These are phyloP conservation scores for Syndactyla subalaris DNA, from an alignment of 2,797 vertebrate species.

Conservation along the genomic window DNA sequence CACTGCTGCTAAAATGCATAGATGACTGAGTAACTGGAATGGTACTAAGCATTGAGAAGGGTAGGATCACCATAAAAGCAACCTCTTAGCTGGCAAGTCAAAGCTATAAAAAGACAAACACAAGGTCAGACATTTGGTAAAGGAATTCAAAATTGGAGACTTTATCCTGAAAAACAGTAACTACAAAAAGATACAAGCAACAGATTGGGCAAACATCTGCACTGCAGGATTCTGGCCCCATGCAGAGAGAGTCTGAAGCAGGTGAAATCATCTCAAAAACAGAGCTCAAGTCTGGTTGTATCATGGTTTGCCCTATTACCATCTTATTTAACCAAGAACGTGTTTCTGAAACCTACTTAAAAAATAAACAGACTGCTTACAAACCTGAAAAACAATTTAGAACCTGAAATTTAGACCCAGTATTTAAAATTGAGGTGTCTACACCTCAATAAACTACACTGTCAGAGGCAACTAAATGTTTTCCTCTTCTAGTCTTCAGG, in stretches of 20 bases:
- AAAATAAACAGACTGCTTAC: neutral
- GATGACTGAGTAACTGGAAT: neutral
- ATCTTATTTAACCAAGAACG: neutral
- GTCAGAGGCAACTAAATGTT: neutral
- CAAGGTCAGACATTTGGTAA: neutral
- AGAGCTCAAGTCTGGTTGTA: neutral
- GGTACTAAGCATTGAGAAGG: neutral
- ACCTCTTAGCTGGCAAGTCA: neutral
- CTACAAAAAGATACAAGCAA: neutral
- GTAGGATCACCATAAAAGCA: neutral
- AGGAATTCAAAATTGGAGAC: neutral
- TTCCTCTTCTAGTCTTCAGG: neutral
- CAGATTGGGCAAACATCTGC: neutral
- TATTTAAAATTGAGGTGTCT: neutral
- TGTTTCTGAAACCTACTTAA: neutral
- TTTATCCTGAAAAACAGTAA: neutral
- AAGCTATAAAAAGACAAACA: neutral
- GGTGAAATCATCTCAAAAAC: neutral
- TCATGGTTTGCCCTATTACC: neutral
- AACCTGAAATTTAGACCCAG: neutral
- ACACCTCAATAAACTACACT: neutral
- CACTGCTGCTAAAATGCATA: neutral
- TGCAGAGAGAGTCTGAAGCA: neutral
- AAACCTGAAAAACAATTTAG: neutral
- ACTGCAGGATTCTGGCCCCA: neutral